Evolutionary conservation across 2,888 invertebrate genomes (phyloP), one percentile per base, ranked within the genome.

Genomic region (Stegophylla sp.): DNA sequence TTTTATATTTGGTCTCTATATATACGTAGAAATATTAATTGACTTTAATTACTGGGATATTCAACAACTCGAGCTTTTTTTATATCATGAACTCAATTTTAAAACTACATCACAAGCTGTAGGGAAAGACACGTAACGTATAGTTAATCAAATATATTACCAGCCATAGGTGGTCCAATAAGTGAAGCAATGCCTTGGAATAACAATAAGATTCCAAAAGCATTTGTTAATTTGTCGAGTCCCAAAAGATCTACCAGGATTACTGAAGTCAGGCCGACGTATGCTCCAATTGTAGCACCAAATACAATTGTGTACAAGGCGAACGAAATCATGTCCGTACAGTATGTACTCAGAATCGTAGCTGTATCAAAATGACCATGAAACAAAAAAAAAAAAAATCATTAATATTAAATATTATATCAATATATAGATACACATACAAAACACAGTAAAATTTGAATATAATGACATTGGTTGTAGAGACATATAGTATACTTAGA

Each of bases 181-280:
- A 97, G 90, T 1, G 96, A 96, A 4, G 97, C 97, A 77, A 96
- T 90, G 75, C 97, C 97, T 89, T 97, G 97, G 88, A 97, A 97
- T 73, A 98, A 89, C 83, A 98, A 88, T 74, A 97, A 89, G 56
- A 98, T 88, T 10, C 97, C 97, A 87, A 98, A 98, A 34, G 97
- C 96, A 87, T 96, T 97, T n/a, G 97, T 97, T 79, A 98, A 89
- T 85, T 91, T 93, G 84, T 96, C 96, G 84, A 97, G 88, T n/a
- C 97, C 97, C 75, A 98, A 88, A 61, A 98, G 90, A 87, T 98
- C 97, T 41, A 97, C 97, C 82, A 97, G 90, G 83, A 97, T 95
- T 76, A 97, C 97, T 28, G 97, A 97, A 3, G 97, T 97, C 74
- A 98, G 89, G n/a, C 97, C 96, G 69, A 97, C 97, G 86, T 97